These are phyloP conservation scores for Hiodon tergisus DNA, from an alignment of 2,113 vertebrate species.

Conservation along the genomic window DNA sequence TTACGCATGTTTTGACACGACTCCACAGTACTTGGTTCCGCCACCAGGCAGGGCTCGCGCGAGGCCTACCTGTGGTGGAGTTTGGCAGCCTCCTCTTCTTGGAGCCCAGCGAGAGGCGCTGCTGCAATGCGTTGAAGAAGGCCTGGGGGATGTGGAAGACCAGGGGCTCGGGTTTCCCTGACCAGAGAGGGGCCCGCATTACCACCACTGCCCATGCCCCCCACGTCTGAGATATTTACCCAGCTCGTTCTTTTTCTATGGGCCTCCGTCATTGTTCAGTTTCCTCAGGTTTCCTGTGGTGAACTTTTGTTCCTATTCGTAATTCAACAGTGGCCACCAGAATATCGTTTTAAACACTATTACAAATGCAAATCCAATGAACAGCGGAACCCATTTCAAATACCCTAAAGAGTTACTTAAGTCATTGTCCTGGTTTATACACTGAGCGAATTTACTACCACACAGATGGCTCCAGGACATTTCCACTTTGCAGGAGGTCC, in stretches of 20 bases:
- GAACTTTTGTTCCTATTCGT: too few species aligned
- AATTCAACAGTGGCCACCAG: too few species aligned
- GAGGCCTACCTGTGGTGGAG: conserved; percentile 71
- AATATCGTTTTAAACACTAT: too few species aligned
- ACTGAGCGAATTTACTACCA: too few species aligned
- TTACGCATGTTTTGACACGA: background rate
- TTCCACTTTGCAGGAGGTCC: too few species aligned
- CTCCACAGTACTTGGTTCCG: background rate
- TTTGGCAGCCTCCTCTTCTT: conserved; percentile 87
- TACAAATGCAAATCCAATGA: too few species aligned
- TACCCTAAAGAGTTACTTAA: too few species aligned
- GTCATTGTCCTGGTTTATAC: too few species aligned
- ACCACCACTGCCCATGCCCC: background rate
- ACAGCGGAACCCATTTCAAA: too few species aligned
- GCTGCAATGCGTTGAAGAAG: conserved; percentile 85
- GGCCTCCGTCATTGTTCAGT: background rate
- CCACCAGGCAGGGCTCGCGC: background rate
- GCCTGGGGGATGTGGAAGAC: conserved; percentile 85
- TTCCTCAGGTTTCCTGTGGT: background rate
- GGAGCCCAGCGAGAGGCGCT: conserved; percentile 79
- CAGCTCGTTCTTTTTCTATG: background rate
- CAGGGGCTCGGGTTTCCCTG: conserved; percentile 81
- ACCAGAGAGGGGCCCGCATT: conserved; percentile 6
- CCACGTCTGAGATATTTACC: background rate
- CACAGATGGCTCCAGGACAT: too few species aligned